A percentile compares a stretch with the other conserved stretches of the same genome.
Conservation (phyloP, 2,888 invertebrate genomes). For the Ischnura elegans region DNA sequence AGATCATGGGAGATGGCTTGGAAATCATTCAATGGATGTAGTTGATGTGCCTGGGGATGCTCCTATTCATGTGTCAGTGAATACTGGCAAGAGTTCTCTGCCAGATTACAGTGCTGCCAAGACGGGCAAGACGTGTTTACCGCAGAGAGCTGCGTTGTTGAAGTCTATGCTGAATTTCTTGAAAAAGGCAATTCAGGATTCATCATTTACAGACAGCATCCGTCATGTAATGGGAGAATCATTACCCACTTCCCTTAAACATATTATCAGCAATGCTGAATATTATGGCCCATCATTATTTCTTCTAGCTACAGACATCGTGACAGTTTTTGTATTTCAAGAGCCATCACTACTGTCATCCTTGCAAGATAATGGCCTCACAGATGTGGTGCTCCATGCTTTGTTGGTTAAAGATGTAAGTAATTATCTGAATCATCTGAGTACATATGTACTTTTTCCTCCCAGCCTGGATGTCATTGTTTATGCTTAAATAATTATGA, state of each 20-base stretch:
- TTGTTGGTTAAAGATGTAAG: constrained; percentile 89
- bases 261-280: constrained; percentile 92
- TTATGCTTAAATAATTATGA: no score
- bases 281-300: constrained; percentile 94
- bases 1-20: background rate
- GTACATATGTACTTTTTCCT: no score
- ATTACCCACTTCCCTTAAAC: constrained; percentile 87
- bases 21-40: constrained; percentile 68
- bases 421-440: constrained; percentile 70
- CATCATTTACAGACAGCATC: constrained; percentile 89
- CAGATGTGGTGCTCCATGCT: constrained; percentile 91
- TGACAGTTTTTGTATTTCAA: constrained; percentile 90
- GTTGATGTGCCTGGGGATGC: constrained; percentile 17
- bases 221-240: constrained; percentile 93
- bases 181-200: constrained; percentile 88
- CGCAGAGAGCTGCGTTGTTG: constrained; percentile 90
- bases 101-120: constrained; percentile 69
- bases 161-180: constrained; percentile 94
- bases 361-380: constrained; percentile 91
- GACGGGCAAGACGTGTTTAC: constrained; percentile 83
- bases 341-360: constrained; percentile 91
- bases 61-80: constrained; percentile 70
- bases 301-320: constrained; percentile 89
- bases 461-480: no score
- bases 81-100: constrained; percentile 69